Evolutionary conservation across 2,797 vertebrate genomes (phyloP), one percentile per base, ranked within the genome.

Genomic region (Onychomys leucogaster): DNA sequence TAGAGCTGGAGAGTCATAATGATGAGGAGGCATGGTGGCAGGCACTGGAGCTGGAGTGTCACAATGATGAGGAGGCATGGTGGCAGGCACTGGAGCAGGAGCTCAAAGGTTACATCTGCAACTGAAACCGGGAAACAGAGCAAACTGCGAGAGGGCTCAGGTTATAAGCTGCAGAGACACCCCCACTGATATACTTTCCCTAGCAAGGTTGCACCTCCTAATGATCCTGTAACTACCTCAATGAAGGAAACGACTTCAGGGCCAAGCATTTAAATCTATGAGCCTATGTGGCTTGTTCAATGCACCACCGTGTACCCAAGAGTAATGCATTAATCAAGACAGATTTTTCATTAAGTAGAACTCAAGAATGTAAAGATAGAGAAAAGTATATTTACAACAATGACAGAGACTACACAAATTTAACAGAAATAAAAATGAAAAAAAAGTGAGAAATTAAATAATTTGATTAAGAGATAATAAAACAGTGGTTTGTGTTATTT

Each of bases 381-480:
- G 67, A 67, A 82, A 96, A 73, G 84, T 90, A 2, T 88, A 43
- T 63, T 87, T 49, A n/a, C 4, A 83, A 34, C 6, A 61, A 7
- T 76, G 32, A 21, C 8, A 91, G 76, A 77, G 23, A 89, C 32
- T 61, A 67, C 25, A 88, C 0, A 93, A 32, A 75, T 77, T 71
- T 85, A 89, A 77, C 10, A 59, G 85, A 87, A 82, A 93, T 41
- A 2, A 90, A 87, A 88, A 71, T 16, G n/a, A 19, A 73, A 41
- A 71, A 37, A 41, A 59, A 57, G 43, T 41, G 49, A 88, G 25
- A 73, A 89, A 91, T 21, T 27, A 89, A 90, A 57, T 61, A 67
- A 69, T 90, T 91, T 90, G 71, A 90, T 55, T 67, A 57, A 85
- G 43, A 91, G 94, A 65, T 5, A 90, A 55, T 37, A 41, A 93